These are phyloP conservation scores for Syngnathus scovelli DNA, from an alignment of 2,113 vertebrate species.

Conservation along the genomic window DNA sequence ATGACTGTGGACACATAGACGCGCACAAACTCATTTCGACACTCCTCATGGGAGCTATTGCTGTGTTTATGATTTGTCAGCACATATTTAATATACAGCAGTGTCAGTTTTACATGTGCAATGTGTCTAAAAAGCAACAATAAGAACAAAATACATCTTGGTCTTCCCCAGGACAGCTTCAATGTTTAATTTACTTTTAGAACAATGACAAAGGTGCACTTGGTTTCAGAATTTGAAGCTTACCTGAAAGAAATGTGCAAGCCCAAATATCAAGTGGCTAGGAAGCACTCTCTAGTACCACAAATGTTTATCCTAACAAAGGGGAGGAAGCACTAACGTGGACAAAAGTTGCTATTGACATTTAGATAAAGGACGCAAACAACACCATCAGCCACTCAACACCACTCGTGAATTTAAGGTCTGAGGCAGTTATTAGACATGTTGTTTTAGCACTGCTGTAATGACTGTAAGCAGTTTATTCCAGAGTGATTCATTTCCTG, in stretches of 20 bases:
- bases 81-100: slow-evolving; percentile 6
- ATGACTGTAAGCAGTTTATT: not conserved
- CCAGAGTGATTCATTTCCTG: not conserved
- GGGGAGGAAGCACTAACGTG: slow-evolving; percentile 2
- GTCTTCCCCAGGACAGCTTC: not conserved
- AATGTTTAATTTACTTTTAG: slow-evolving; percentile 14
- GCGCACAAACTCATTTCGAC: slow-evolving; percentile 30
- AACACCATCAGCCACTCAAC: slow-evolving; percentile 23
- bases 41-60: slow-evolving; percentile 40
- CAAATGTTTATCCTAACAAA: slow-evolving; percentile 29
- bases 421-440: not conserved
- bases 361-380: slow-evolving; percentile 41
- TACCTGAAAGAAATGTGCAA: not conserved
- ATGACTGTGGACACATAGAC: not conserved
- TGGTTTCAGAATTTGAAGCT: not conserved
- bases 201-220: not conserved
- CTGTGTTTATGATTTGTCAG: slow-evolving; percentile 33
- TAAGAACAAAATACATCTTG: not conserved
- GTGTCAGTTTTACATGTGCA: not conserved
- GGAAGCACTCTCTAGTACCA: slow-evolving; percentile 16
- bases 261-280: not conserved
- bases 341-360: slow-evolving; percentile 48
- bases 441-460: not conserved
- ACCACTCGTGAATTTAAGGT: slow-evolving; percentile 7
- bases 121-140: not conserved